Base-by-base conservation (phyloP, 2,888 invertebrate species). In the Eupithecia insigniata region DNA sequence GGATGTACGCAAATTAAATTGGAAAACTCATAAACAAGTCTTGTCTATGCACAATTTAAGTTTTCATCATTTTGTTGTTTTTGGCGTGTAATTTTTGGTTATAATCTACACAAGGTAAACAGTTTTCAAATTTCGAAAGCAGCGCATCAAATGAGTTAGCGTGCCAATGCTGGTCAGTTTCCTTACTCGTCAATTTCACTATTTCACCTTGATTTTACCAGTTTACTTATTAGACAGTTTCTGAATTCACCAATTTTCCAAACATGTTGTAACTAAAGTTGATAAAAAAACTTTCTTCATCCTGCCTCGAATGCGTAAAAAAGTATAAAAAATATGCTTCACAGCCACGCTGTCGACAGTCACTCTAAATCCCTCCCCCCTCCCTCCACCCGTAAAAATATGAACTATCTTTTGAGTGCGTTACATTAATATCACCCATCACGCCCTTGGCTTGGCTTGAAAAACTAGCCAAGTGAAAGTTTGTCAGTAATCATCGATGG, bases 381-480 rank as follows among this genome's bases (percentile, higher is more conserved):
- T n/a, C 32, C 34, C 4, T 28, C 28, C 39, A 64, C 61, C 69
- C 71, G 39, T 60, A 72, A 70, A 70, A 67, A 60, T 69, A 72
- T 71, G 73, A 74, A 76, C 74, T 76, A 73, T 72, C 67, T 61
- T 73, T 66, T 73, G 71, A 76, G 73, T 75, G 73, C 68, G 77
- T 75, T 78, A 80, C 82, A 83, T 84, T 87, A 86, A 85, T 87
- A 85, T 82, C 78, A 79, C 79, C 75, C 72, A 76, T 72, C 74
- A 73, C 78, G 79, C 81, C 78, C 75, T 70, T 79, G 72, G 78
- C 77, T 70, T 70, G 79, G 78, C 80, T 82, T 82, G 83, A 84
- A 85, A 86, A 85, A 85, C 26, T 26, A 55, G 26, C n/a, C 14
- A 26, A 26, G 55, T 55, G 22, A 55, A 1, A 51, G 26, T 26